Evolutionary conservation across 1,140 invertebrate species (phyloP), one percentile per base, ranked within the genome.

Genomic region (Phymastichus coffea): DNA sequence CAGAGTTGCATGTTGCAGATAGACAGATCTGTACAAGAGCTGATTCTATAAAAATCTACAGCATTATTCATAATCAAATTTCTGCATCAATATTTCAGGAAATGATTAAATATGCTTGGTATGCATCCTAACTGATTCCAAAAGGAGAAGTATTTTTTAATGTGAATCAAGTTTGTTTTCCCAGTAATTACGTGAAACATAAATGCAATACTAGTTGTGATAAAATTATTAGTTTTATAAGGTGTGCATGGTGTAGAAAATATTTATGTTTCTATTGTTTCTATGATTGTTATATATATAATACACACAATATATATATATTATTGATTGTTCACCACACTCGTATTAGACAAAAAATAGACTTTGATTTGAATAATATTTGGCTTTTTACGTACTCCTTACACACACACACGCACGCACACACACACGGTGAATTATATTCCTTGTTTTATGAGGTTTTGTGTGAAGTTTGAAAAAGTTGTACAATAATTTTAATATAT

Each of bases 201-300:
- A 38, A 38, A 4, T n/a, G 48, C 20, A 8, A 9, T 14, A 28
- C 22, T 20, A 15, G 3, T 17, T 55, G 52, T 28, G 9, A 15
- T 6, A 43, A 30, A 14, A 4, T 4, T 26, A 8, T 14, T 40
- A 6, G 6, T 7, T 41, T 55, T 30, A 47, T 61, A 28, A 30
- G 10, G 12, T 54, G 58, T 46, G 38, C 58, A 17, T 43, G 46
- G 35, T 61, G 46, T 23, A 3, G 22, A 4, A 33, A 44, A 19
- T 17, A 3, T 15, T 55, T 23, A 17, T 44, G 58, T 55, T 47
- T 61, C n/a, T n/a, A n/a, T 14, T 55, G 58, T 37, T 61, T 61
- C 35, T 41, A 62, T 33, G 41, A 62, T 38, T 3, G 55, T 19
- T 54, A 60, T 55, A 6, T 7, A 33, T 7, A 33, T 33, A 33